Conservation (phyloP, 1,140 invertebrate species). For the Eupristina koningsbergeri region DNA sequence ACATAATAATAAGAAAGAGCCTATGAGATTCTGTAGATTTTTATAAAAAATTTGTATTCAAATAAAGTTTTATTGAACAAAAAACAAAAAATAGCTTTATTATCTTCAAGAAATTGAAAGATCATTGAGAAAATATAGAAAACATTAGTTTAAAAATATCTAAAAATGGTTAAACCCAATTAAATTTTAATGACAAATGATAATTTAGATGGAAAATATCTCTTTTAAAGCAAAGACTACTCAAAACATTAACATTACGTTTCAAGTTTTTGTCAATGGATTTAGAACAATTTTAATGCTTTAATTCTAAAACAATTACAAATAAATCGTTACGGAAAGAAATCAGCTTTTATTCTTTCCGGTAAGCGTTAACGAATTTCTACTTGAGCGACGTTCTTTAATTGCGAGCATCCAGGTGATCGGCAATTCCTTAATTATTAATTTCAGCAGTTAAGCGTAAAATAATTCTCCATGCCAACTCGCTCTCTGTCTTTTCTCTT, state of each 20-base stretch:
- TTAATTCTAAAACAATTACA: not conserved
- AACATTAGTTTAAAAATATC: too few relatives aligned
- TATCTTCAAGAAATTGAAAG: too few relatives aligned
- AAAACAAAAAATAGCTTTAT: too few relatives aligned
- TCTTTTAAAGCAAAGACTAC: not conserved
- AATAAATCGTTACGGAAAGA: not conserved
- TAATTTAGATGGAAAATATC: not conserved
- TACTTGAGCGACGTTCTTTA: not conserved
- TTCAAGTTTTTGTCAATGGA: not conserved
- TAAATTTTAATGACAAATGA: not conserved
- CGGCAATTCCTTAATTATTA: constrained; percentile 3
- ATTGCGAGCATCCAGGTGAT: not conserved
- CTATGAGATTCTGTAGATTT: too few relatives aligned
- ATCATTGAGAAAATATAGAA: too few relatives aligned
- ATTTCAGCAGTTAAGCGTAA: constrained; percentile 1
- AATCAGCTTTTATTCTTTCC: constrained; percentile 9
- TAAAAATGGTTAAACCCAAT: too few relatives aligned
- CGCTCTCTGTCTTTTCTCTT: not conserved
- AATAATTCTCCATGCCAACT: not conserved
- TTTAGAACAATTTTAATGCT: not conserved
- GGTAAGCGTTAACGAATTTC: not conserved
- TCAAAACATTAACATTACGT: not conserved
- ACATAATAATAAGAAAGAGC: too few relatives aligned
- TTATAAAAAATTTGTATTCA: too few relatives aligned
- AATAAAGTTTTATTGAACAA: too few relatives aligned